Evolutionary conservation across 2,888 invertebrate genomes (phyloP).

Genomic region (Keiferia lycopersicella): DNA sequence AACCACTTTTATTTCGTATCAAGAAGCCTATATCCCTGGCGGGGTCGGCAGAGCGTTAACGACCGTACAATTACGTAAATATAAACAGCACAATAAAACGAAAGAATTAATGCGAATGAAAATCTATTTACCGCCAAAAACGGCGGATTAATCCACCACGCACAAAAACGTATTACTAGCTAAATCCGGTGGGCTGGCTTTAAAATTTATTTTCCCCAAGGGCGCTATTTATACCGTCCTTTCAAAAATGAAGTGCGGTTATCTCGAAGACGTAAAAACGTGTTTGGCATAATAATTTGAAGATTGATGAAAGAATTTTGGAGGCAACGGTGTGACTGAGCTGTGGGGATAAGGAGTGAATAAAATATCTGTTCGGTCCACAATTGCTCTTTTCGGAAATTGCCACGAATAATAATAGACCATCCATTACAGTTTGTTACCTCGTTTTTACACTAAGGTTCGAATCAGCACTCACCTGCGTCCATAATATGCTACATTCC

Average conservation of each 20-base stretch:
- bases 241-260: conserved; percentile 79
- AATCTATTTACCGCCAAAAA: conserved; percentile 38
- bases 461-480: no score
- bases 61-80: no score
- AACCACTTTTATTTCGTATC: no score
- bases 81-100: background rate
- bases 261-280: conserved; percentile 72
- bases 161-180: conserved; percentile 41
- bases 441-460: no score
- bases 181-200: conserved; percentile 62
- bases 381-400: background rate
- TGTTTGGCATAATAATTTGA: conserved; percentile 67
- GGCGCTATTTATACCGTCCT: conserved; percentile 76
- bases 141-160: conserved; percentile 37
- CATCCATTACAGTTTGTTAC: background rate
- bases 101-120: conserved; percentile 25
- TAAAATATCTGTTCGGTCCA: conserved; percentile 7
- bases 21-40: no score
- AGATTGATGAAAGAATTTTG: conserved; percentile 11
- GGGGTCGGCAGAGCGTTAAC: no score
- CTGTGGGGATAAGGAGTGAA: conserved; percentile 3
- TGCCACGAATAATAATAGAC: conserved; percentile 1
- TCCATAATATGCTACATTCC: no score
- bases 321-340: conserved; percentile 8
- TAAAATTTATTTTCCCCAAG: conserved; percentile 75